Base-by-base conservation (phyloP, 2,113 vertebrate species). In the Xiphophorus hellerii region DNA sequence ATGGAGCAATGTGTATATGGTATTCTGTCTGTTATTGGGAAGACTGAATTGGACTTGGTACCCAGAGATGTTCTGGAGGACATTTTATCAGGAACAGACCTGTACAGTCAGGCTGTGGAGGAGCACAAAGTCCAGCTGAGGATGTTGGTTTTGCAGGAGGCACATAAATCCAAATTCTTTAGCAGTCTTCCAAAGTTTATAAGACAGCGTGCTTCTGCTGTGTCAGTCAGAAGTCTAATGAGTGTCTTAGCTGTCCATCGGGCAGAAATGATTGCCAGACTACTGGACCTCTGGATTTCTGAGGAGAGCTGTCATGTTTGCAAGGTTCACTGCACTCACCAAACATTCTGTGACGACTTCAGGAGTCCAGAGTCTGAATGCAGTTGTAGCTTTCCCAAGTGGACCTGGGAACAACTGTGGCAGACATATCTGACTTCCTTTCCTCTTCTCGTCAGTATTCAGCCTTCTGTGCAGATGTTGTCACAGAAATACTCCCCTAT, bases 41-140 rank as follows among this genome's bases (percentile, higher is more conserved):
- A n/a, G 25, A 73, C 86, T 6, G 78, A 87, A 8, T 54, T 92
- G 0, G 77, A 80, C 7, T 51, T 66, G 0, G 54, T 93, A 31
- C 84, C 90, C 6, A 79, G 65, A 39, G 92, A 92, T 5, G 79
- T 86, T 6, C 69, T 95, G 69, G 85, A 90, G 68, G 94, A 95
- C 51, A 81, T 94, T 77, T 39, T 94, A 62, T 69, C 74, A 44
- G 91, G 90, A 0, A 69, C 81, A 1, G 88, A 86, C 29, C 58
- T 92, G 25, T 94, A 91, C 5, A 94, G 90, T 80, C 90, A 90
- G n/a, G 78, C 69, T n/a, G 70, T 92, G 31, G 76, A 82, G 12
- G 88, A 93, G 73, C 81, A 85, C 30, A 84, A 70, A 60, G 13
- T 10, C 3, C 89, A 90, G 37, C 76, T 64, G 62, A 84, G 71